Evolutionary conservation across 2,888 invertebrate genomes (phyloP).

Genomic region (Aplocera efformata): DNA sequence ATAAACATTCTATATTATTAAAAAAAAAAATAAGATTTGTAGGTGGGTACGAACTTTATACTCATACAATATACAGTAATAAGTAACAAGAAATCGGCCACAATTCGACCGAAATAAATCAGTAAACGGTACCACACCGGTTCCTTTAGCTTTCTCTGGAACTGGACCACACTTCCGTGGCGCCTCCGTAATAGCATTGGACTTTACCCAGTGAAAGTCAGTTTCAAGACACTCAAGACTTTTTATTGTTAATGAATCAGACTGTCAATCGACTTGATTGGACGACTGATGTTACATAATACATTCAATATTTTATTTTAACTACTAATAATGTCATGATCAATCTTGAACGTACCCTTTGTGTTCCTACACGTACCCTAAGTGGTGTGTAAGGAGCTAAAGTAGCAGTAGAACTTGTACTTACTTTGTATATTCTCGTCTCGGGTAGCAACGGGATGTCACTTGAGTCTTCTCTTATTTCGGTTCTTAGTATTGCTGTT

Average conservation of each 20-base stretch:
- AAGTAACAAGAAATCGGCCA: slow-evolving; percentile 17
- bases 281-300: slow-evolving; percentile 17
- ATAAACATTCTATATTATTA: too few relatives aligned
- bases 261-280: slow-evolving; percentile 13
- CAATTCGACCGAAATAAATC: slow-evolving; percentile 20
- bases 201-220: slow-evolving; percentile 61
- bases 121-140: slow-evolving; percentile 33
- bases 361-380: too few relatives aligned
- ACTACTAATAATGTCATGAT: too few relatives aligned
- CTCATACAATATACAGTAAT: background rate
- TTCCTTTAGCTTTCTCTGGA: slow-evolving; percentile 59
- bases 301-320: slow-evolving; percentile 6
- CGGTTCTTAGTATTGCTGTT: too few relatives aligned
- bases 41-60: too few relatives aligned
- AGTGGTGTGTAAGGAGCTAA: too few relatives aligned
- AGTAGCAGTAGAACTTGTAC: too few relatives aligned
- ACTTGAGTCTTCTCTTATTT: too few relatives aligned
- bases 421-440: too few relatives aligned
- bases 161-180: slow-evolving; percentile 56
- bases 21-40: too few relatives aligned
- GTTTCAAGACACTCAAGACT: slow-evolving; percentile 39
- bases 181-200: slow-evolving; percentile 44
- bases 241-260: slow-evolving; percentile 21
- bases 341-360: too few relatives aligned
- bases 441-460: too few relatives aligned